A percentile compares a stretch with the other conserved stretches of the same genome.
These are phyloP conservation scores for Orthosia gothica DNA, from an alignment of 2,888 invertebrate genomes.

Conservation along the genomic window DNA sequence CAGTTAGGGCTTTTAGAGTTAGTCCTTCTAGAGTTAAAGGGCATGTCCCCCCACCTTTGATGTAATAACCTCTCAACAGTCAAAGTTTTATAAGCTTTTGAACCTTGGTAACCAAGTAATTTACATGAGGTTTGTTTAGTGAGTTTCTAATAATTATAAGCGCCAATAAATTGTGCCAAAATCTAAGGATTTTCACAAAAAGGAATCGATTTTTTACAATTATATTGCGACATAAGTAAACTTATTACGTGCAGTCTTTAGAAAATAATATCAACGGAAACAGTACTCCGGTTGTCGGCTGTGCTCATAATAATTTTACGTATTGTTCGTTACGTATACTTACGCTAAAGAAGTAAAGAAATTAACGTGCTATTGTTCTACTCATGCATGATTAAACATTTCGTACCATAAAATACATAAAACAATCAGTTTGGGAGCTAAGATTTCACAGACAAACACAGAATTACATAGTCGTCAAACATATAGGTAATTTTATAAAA, in stretches of 20 bases:
- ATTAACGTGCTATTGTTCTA: conserved; percentile 61
- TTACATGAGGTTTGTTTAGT: too few relatives aligned
- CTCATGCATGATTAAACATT: conserved; percentile 9
- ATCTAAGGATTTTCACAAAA: background rate
- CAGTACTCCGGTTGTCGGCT: conserved; percentile 13
- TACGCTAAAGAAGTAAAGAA: conserved; percentile 45
- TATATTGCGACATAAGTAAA: background rate
- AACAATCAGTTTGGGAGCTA: background rate
- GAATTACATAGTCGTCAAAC: background rate
- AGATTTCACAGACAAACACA: background rate
- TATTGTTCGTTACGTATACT: conserved; percentile 15
- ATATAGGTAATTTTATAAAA: too few relatives aligned
- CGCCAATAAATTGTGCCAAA: background rate
- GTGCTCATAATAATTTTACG: conserved; percentile 23
- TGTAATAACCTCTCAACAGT: too few relatives aligned
- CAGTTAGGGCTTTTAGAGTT: too few relatives aligned
- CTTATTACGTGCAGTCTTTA: background rate
- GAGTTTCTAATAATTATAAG: too few relatives aligned
- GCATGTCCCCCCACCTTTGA: too few relatives aligned
- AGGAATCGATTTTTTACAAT: background rate
- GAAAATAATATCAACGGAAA: background rate
- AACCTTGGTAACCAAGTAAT: too few relatives aligned
- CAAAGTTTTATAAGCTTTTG: too few relatives aligned
- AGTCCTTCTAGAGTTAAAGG: too few relatives aligned
- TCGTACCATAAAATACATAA: conserved; percentile 5